These are phyloP conservation scores for Cyanoliseus patagonus DNA, from an alignment of 2,113 vertebrate species.

Conservation along the genomic window DNA sequence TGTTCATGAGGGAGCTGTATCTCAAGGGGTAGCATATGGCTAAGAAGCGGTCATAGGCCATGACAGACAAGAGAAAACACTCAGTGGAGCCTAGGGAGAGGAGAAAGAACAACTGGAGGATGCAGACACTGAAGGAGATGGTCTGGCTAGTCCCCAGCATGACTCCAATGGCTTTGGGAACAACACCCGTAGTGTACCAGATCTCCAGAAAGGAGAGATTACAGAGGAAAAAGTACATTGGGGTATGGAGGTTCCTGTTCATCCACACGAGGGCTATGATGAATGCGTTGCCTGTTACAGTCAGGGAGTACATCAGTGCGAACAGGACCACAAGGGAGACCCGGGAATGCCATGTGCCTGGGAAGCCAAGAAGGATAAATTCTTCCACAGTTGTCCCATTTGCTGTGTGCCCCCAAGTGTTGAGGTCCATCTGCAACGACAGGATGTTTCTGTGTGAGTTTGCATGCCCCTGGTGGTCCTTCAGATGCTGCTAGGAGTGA, in stretches of 20 bases:
- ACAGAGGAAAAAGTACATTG: slow-evolving; percentile 69
- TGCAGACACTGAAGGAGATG: slow-evolving; percentile 45
- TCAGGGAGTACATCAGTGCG: slow-evolving; percentile 41
- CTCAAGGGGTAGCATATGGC: slow-evolving; percentile 57
- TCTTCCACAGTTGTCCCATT: slow-evolving; percentile 24
- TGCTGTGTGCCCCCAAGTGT: background rate
- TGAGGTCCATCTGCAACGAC: background rate
- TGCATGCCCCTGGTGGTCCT: background rate
- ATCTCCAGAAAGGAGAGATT: slow-evolving; percentile 60
- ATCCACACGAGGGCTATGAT: slow-evolving; percentile 30
- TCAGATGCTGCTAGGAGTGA: background rate
- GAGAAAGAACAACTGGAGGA: slow-evolving; percentile 58
- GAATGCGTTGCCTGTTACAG: slow-evolving; percentile 52
- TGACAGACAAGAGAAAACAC: slow-evolving; percentile 50
- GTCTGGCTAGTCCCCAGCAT: slow-evolving; percentile 31
- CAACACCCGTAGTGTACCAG: slow-evolving; percentile 51
- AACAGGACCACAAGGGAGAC: slow-evolving; percentile 48
- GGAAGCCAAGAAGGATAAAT: slow-evolving; percentile 68
- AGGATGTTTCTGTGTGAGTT: background rate
- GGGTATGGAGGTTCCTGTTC: slow-evolving; percentile 31
- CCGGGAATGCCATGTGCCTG: slow-evolving; percentile 19
- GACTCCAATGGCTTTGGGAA: slow-evolving; percentile 71
- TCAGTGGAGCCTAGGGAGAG: slow-evolving; percentile 54
- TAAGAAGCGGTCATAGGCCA: slow-evolving; percentile 36
- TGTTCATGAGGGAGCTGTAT: slow-evolving; percentile 46